Base-by-base conservation (phyloP, 2,113 vertebrate species). In the Brienomyrus brachyistius region DNA sequence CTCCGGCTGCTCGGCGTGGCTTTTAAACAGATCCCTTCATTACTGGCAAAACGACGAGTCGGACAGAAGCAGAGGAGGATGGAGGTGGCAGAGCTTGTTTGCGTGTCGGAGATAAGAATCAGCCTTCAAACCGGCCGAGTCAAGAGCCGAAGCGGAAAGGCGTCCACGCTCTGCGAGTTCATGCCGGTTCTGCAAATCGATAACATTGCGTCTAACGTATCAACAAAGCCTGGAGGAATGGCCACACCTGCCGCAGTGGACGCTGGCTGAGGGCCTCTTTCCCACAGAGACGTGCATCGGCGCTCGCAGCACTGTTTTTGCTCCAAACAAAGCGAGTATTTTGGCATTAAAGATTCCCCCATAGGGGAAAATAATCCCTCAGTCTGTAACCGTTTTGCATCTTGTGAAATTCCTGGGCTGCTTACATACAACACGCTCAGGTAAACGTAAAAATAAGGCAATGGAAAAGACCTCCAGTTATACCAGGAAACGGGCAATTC, bases 281-380 rank as follows among this genome's bases (percentile, higher is more conserved):
- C 74, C 74, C 74, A 40, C 15, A 86, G 21, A 23, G 48, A 50
- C 35, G 5, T 9, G 21, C 43, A 13, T 86, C 27, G 13, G 50
- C 17, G 1, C 13, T 19, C 74, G 11, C 13, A 19, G 31, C 15
- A 23, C 31, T 87, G 50, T 87, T 87, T 35, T 40, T 35, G 86
- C n/a, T 54, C 51, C 51, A 35, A 87, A 54, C 86, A 87, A 86
- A 86, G 40, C n/a, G 15, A 54, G 17, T 54, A 87, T 27, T 35
- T 40, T 54, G 86, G 86, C 86, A 54, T 87, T 87, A 87, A 87
- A 87, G 31, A 56, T 87, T 87, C 27, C 31, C 21, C 31, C 23
- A 59, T 87, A 54, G 51, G 50, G 86, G 85, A 87, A 35, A 56
- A 56, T 45, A 85, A 48, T 17, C 21, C n/a, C 43, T 50, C 43